Evolutionary conservation across 2,888 invertebrate species (phyloP), one percentile per base, ranked within the genome.

Genomic region (Morpho helenor): DNA sequence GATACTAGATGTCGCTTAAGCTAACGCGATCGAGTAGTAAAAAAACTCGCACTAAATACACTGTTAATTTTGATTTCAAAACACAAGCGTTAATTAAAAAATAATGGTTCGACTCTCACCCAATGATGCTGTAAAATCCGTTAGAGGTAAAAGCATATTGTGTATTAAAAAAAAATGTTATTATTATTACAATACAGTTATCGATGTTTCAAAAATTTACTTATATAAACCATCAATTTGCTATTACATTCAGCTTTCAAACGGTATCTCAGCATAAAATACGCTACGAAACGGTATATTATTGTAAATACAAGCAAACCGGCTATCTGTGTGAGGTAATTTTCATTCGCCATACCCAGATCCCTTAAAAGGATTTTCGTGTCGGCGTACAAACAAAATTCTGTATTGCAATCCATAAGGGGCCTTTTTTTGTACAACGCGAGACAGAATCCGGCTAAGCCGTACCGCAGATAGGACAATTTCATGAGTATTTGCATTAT

Each of bases 381-480:
- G 59, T 93, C 90, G 49, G 93, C 91, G 73, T 94, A 94, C 0
- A 92, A 68, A 48, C 90, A 90, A 61, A 91, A 89, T 0, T 89
- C 87, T n/a, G 84, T 77, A 0, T 87, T 79, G 70, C 96, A 96
- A 7, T 92, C 88, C 83, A 96, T 83, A 0, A 82, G 74, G 1
- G 82, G 84, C 7, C 95, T 80, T 57, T 93, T 87, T 59, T 92
- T 82, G 62, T 94, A 94, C 59, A 95, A 88, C 0, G 95, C 81
- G 2, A 91, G 69, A 1, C 76, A 87, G 68, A 84, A 92, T 50
- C 94, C 95, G 7, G 94, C 92, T 56, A 95, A 87, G 0, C 94
- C 93, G 72, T 93, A 95, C 53, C 95, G 92, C 16, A 95, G 86
- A 75, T 93, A 96, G 0, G 93, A 93, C 3, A 84, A 71, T 0